Evolutionary conservation across 2,888 invertebrate species (phyloP), one percentile per base, ranked within the genome.

Genomic region (Meghimatium bilineatum): DNA sequence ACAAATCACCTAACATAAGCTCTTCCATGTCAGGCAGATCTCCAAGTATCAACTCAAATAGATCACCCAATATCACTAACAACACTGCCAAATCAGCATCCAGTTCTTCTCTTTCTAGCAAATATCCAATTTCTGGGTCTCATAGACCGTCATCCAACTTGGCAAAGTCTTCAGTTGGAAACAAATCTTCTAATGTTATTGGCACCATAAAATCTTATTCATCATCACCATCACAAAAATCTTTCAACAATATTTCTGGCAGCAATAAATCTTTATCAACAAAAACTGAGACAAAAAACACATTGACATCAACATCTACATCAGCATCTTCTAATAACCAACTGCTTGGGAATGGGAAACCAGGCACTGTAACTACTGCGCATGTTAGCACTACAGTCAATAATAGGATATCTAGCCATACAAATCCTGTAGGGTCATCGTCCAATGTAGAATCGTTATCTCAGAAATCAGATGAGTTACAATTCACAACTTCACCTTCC

Each of bases 1-100:
- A 67, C 67, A 78, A 77, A 17, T 74, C 84, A 10, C 82, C 80
- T 12, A 84, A 80, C 38, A 84, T 80, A 20, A 84, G 63, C 52
- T 75, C 80, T 34, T 82, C 72, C 29, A 82, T 36, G 34, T 38
- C 69, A 26, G 60, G 77, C 69, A 74, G 56, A 29, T 82, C 85
- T 38, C 74, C 80, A 10, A 79, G 78, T 52, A 79, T 78, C 29
- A 85, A 74, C 69, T 14, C 71, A 29, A 75, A 38, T 29, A 69
- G 71, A 32, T 80, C 77, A 63, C 72, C 85, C 63, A 82, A 34
- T 44, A 49, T 78, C 38, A 77, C n/a, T 26, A 77, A 60, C 32
- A 52, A 29, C 71, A 49, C 75, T 29, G 49, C 36, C 34, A 69
- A 44, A 32, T 44, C 52, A 34, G 77, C 82, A 69, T 49, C 79